Evolutionary conservation across 2,113 vertebrate genomes (phyloP), one percentile per base, ranked within the genome.

Genomic region (Pomatostomus ruficeps): DNA sequence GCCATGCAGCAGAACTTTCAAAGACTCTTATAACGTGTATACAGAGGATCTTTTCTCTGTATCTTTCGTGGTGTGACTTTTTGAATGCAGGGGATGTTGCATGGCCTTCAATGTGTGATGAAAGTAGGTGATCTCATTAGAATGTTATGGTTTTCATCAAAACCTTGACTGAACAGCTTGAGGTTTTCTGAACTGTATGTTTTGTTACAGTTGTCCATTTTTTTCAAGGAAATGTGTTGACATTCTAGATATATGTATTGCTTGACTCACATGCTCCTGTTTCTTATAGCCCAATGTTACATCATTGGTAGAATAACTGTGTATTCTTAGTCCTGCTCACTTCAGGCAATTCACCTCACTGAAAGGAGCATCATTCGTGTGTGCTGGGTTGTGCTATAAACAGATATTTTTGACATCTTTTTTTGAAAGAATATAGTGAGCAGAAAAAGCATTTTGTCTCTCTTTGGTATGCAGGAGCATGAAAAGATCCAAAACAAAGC

Each of bases 121-220:
- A 83, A 88, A 33, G 38, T 54, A 89, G 43, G 10, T 49, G 15
- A 11, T 78, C 12, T 84, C 61, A 92, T 88, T 65, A 76, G 65
- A 86, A 89, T 75, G 45, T 55, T 84, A 81, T 18, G 46, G 19
- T 23, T 95, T 92, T 91, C 74, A 93, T 86, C 77, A 95, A 59
- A 94, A 67, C 4, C 23, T 85, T 79, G 74, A 84, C 3, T 79
- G 49, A 89, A 97, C 93, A 88, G 19, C 38, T 82, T 94, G 73
- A 68, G 40, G 11, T 75, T 81, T 91, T 73, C 57, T 85, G 70
- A 95, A 72, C 45, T 68, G 10, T 52, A 38, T 45, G 49, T 42
- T 70, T 93, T 65, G 65, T 92, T 94, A 87, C 43, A 49, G 14
- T 14, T 89, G 16, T 17, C 14, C 5, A 2, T 33, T 89, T 80